Evolutionary conservation across 2,797 vertebrate species (phyloP).

Genomic region (Eulemur rubriventer): DNA sequence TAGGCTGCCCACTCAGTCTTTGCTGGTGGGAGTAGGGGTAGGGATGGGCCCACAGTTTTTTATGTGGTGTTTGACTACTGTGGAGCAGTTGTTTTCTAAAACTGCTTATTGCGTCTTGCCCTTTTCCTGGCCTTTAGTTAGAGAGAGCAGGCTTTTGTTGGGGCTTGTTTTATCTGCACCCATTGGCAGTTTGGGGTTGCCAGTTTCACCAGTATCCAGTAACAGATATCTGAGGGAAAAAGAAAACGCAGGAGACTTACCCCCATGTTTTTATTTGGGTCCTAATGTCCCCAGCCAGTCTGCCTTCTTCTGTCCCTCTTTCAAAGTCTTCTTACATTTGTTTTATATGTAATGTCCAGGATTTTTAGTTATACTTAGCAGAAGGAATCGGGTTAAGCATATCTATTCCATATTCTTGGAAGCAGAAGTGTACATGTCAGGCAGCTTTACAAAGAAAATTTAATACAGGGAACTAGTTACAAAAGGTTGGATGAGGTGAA

Average conservation of each 20-base stretch:
- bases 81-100: background rate
- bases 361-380: slow-evolving; percentile 7
- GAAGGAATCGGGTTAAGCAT: background rate
- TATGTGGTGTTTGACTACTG: background rate
- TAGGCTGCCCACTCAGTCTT: background rate
- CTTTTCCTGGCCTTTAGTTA: background rate
- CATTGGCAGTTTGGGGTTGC: background rate
- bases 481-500: background rate
- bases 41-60: background rate
- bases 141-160: background rate
- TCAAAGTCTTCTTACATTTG: background rate
- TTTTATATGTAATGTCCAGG: background rate
- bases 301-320: background rate
- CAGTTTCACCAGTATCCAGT: background rate
- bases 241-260: background rate
- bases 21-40: background rate
- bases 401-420: background rate
- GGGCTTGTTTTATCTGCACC: background rate
- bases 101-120: background rate
- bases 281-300: background rate
- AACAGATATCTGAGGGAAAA: background rate
- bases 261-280: background rate
- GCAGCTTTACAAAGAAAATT: background rate
- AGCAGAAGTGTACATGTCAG: background rate
- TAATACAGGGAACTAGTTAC: background rate